Conservation (phyloP, 2,797 vertebrate genomes). For the Erethizon dorsatum region DNA sequence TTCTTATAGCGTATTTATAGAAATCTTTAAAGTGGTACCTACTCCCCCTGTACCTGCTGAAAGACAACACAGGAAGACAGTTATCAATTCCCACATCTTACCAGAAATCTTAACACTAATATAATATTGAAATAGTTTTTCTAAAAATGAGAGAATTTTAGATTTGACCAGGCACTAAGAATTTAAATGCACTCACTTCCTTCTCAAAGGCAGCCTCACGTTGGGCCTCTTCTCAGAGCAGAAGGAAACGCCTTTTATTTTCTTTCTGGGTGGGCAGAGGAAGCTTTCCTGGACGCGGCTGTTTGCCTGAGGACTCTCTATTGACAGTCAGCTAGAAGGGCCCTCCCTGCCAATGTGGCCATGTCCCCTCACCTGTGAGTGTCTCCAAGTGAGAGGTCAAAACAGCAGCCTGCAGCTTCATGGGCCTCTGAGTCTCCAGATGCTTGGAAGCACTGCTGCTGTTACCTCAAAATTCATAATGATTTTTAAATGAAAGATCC, state of each 20-base stretch:
- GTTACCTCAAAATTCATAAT: neutral
- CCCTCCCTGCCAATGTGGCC: neutral
- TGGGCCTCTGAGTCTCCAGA: neutral
- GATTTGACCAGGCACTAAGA: neutral
- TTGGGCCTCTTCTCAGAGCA: neutral
- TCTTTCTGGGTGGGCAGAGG: neutral
- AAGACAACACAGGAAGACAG: neutral
- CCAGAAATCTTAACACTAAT: neutral
- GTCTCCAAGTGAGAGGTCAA: neutral
- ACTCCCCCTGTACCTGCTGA: neutral
- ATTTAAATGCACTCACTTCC: neutral
- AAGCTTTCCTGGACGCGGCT: neutral
- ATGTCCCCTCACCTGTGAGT: neutral
- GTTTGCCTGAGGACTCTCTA: neutral
- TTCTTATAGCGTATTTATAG: neutral
- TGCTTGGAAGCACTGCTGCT: neutral
- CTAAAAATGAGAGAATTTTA: slow-evolving; percentile 13
- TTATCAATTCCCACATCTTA: neutral
- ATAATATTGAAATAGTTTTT: neutral
- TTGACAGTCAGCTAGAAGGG: neutral
- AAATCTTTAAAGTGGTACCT: neutral
- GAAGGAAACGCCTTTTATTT: neutral
- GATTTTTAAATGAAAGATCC: neutral
- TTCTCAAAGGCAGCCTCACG: neutral
- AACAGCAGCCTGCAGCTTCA: neutral